Base-by-base conservation (phyloP, 2,113 vertebrate genomes). In the Paradoxurus hermaphroditus region DNA sequence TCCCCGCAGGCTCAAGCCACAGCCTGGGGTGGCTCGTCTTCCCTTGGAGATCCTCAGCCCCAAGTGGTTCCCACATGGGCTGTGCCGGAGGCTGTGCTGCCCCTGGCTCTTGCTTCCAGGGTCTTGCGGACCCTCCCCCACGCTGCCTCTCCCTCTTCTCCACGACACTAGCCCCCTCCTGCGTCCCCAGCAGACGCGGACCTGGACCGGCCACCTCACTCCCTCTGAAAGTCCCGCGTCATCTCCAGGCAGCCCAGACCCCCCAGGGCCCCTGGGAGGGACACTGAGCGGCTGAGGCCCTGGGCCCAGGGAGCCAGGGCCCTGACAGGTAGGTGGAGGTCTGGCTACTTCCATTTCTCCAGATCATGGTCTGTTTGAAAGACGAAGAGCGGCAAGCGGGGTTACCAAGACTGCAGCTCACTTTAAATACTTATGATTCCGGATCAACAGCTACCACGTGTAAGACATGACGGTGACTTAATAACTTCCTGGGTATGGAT, bases 121-220 rank as follows among this genome's bases (percentile, higher is more conserved):
- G n/a, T n/a, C n/a, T n/a, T n/a, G n/a, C n/a, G 41, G 70, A 10
- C 31, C 36, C 46, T 21, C 27, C 25, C 13, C 67, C 18, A 10
- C 59, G 25, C 11, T 29, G 59, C 68, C 39, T 62, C 23, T 39
- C 49, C 49, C 59, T n/a, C 19, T 49, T 7, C 56, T 49, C 65
- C 75, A 25, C 51, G n/a, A 25, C 14, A 2, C 23, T 29, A 2
- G 0, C 5, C 23, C 14, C 29, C 4, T n/a, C 19, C 46, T 8
- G 6, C 2, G 1, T 39, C 75, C 34, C 1, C 36, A 39, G 1
- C 23, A 78, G 72, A 11, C 78, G 62, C 51, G 39, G 65, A 11
- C 25, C 84, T 63, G 12, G 25, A 23, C 41, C 7, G 0, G 34
- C n/a, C 31, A 46, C n/a, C 13, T 72, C 25, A 62, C 10, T 86